Evolutionary conservation across 2,797 vertebrate genomes (phyloP), one percentile per base, ranked within the genome.

Genomic region (Pipistrellus kuhlii): DNA sequence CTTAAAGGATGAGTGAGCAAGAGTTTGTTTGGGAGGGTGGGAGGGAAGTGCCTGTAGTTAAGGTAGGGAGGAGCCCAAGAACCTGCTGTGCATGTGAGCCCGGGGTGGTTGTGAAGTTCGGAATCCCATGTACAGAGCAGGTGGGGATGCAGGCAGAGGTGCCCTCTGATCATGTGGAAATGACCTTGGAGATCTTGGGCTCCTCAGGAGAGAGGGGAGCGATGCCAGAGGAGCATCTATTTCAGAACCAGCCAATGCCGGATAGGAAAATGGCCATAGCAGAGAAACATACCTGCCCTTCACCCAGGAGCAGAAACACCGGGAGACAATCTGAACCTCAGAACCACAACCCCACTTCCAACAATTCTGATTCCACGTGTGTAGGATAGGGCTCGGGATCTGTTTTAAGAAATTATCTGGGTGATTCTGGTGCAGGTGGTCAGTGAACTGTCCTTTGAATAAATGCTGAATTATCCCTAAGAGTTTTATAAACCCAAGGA

Each of bases 31-130:
- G 10, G 55, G 44, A 27, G 30, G 46, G 6, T 27, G 38, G 35
- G 11, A 9, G 15, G n/a, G n/a, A 69, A 55, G 11, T 41, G 18
- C 32, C 13, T 94, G 9, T 4, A 25, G 64, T 38, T 7, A 76
- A 30, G 5, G 9, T 8, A 38, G 11, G 4, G 18, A 27, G n/a
- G 13, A 38, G 14, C 35, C 32, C 6, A 15, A 35, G 76, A 48
- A 20, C 8, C 20, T 69, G 13, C 5, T 51, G 23, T 23, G 9
- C 12, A 0, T 5, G 59, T 17, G 20, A 48, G 14, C 7, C 2
- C 1, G 1, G 23, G 6, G 13, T 32, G 6, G 38, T 8, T 11
- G 5, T 12, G 5, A 13, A 13, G 7, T 77, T 38, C 6, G 0
- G 27, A 71, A 35, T n/a, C 27, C 1, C 0, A 9, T 0, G 1